Evolutionary conservation across 2,888 invertebrate species (phyloP).

Genomic region (Hypolimnas misippus): DNA sequence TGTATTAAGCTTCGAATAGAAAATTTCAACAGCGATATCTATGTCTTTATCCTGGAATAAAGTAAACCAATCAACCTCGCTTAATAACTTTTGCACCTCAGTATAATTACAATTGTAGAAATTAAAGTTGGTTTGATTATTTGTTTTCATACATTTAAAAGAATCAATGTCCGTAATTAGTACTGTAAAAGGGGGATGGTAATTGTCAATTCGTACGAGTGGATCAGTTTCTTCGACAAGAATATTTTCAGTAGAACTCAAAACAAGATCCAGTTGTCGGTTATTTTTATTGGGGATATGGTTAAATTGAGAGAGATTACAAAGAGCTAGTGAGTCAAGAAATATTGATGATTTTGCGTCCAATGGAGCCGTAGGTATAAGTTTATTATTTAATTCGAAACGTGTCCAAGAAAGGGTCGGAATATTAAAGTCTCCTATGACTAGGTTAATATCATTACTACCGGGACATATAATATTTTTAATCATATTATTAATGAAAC

Average conservation of each 20-base stretch:
- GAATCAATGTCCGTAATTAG: too few species aligned
- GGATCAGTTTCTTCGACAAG: too few species aligned
- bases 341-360: slow-evolving; percentile 9
- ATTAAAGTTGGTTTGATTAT: too few species aligned
- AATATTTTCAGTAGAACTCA: background rate
- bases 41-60: too few species aligned
- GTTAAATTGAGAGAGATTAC: slow-evolving; percentile 20
- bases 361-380: background rate
- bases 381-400: background rate
- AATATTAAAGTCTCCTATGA: slow-evolving; percentile 22
- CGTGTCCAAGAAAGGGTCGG: slow-evolving; percentile 12
- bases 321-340: slow-evolving; percentile 1
- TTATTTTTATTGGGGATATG: slow-evolving; percentile 11
- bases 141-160: too few species aligned
- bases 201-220: too few species aligned
- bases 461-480: slow-evolving; percentile 5
- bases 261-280: slow-evolving; percentile 13
- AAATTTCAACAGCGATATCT: too few species aligned
- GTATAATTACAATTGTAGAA: too few species aligned
- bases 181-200: too few species aligned
- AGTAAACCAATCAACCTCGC: too few species aligned
- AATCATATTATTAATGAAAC: background rate
- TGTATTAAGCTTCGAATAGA: too few species aligned
- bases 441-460: slow-evolving; percentile 10
- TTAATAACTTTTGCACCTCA: too few species aligned